Evolutionary conservation across 2,888 invertebrate species (phyloP), one percentile per base, ranked within the genome.

Genomic region (Synergus japonicus): DNA sequence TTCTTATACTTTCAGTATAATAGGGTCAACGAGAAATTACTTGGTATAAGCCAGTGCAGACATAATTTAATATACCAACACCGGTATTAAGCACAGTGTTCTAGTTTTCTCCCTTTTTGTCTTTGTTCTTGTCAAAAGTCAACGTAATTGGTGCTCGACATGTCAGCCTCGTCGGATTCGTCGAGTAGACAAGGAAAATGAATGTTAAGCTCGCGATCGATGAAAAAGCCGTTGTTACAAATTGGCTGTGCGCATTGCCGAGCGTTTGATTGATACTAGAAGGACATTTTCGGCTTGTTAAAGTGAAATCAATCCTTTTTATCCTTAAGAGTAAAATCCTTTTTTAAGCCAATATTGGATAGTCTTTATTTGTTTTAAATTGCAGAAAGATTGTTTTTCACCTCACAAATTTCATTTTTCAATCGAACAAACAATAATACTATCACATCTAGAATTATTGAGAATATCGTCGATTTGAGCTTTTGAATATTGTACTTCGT

Each of bases 191-290:
- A 63, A 22, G 54, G 37, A 54, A 54, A 73, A 41, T 37, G 37
- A 73, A 54, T 73, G 37, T 37, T 54, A 54, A 73, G n/a, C n/a
- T n/a, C 13, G 69, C 60, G 60, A 77, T 67, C 69, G 37, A 60
- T 77, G 69, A 15, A 63, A 79, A 76, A 65, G 78, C 67, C 66
- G 69, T 76, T 76, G 76, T 76, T 65, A 49, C 60, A 77, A 79
- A 69, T 79, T 67, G 77, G 77, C 69, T 79, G 73, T 54, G 58
- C 79, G 64, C 78, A 73, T 46, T 69, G 63, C 80, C 49, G 43
- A 78, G 66, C 64, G 54, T 37, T 60, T 73, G 76, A 79, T 76
- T 81, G 82, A 63, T 63, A 78, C 82, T 83, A 81, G 79, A 81
- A 81, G 78, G 67, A 54, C 46, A 41, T 77, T 54, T 41, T 60